Evolutionary conservation across 2,113 vertebrate genomes (phyloP).

Genomic region (Megalops atlanticus): DNA sequence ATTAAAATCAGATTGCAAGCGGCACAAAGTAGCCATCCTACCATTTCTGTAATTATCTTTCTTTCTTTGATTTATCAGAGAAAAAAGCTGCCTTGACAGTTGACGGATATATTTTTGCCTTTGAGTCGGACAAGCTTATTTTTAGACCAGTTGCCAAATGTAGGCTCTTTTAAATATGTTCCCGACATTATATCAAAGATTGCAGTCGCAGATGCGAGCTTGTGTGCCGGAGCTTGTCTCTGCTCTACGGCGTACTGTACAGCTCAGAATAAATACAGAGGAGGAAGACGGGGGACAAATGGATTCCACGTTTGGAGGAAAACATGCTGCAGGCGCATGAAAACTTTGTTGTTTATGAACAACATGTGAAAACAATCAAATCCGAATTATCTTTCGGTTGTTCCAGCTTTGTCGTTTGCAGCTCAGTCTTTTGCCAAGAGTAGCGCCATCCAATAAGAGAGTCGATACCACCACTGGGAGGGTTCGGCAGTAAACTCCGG

Average conservation of each 20-base stretch:
- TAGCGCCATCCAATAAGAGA: slow-evolving; percentile 72
- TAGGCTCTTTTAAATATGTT: slow-evolving; percentile 59
- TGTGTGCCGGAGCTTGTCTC: slow-evolving; percentile 37
- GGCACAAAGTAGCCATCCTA: slow-evolving; percentile 19
- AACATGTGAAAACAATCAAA: slow-evolving; percentile 79
- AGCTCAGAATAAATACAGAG: slow-evolving; percentile 57
- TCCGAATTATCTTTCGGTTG: slow-evolving; percentile 76
- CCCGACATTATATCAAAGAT: slow-evolving; percentile 55
- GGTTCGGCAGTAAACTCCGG: slow-evolving; percentile 35
- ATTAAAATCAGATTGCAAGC: slow-evolving; percentile 24
- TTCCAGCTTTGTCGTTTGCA: slow-evolving; percentile 68
- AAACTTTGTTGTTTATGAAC: slow-evolving; percentile 77
- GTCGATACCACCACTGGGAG: slow-evolving; percentile 39
- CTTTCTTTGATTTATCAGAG: slow-evolving; percentile 43
- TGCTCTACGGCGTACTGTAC: slow-evolving; percentile 43
- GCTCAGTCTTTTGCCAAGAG: slow-evolving; percentile 62
- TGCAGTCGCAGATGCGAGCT: slow-evolving; percentile 46
- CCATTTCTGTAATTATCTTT: slow-evolving; percentile 39
- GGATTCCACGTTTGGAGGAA: slow-evolving; percentile 75
- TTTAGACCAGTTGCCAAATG: slow-evolving; percentile 54
- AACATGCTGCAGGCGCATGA: slow-evolving; percentile 65
- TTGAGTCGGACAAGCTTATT: slow-evolving; percentile 50
- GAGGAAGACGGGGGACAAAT: slow-evolving; percentile 66
- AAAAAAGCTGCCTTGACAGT: slow-evolving; percentile 34
- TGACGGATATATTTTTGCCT: slow-evolving; percentile 49